A percentile compares a stretch with the other conserved stretches of the same genome.
These are phyloP conservation scores for Meloidogyne exigua DNA, from an alignment of 1,140 invertebrate genomes.

Conservation along the genomic window DNA sequence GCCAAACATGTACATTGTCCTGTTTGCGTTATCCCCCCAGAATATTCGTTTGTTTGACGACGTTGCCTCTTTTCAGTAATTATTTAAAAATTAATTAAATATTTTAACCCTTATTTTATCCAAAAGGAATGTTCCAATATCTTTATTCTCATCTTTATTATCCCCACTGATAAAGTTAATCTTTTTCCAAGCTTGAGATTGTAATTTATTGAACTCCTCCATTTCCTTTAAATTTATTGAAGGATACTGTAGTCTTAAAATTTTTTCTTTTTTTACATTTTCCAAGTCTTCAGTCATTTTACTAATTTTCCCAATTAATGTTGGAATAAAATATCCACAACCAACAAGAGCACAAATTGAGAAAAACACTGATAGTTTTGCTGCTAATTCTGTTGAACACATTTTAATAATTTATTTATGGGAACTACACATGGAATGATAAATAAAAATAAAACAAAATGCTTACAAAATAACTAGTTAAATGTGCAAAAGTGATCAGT, in stretches of 20 bases:
- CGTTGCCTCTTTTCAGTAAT: constrained; percentile 9
- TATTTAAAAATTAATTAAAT: neutral
- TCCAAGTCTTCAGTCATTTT: constrained; percentile 27
- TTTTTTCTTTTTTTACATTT: constrained; percentile 14
- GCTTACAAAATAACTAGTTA: neutral
- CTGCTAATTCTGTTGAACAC: constrained; percentile 20
- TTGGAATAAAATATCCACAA: constrained; percentile 29
- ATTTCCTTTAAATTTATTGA: constrained; percentile 14
- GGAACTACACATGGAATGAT: too few relatives aligned
- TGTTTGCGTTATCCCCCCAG: neutral
- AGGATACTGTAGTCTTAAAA: neutral
- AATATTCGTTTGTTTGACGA: constrained; percentile 10
- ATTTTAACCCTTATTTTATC: constrained; percentile 11
- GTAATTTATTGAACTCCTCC: constrained; percentile 22
- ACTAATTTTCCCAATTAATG: constrained; percentile 26
- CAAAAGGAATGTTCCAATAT: constrained; percentile 15
- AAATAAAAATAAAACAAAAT: neutral
- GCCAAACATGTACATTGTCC: constrained; percentile 21
- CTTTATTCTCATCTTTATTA: constrained; percentile 5
- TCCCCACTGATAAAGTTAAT: constrained; percentile 1
- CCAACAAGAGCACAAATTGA: constrained; percentile 6
- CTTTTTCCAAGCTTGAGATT: constrained; percentile 22
- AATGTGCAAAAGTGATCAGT: neutral
- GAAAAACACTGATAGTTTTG: constrained; percentile 23
- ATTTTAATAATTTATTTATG: neutral